Evolutionary conservation across 2,888 invertebrate genomes (phyloP).

Genomic region (Epiperipatus broadwayi): DNA sequence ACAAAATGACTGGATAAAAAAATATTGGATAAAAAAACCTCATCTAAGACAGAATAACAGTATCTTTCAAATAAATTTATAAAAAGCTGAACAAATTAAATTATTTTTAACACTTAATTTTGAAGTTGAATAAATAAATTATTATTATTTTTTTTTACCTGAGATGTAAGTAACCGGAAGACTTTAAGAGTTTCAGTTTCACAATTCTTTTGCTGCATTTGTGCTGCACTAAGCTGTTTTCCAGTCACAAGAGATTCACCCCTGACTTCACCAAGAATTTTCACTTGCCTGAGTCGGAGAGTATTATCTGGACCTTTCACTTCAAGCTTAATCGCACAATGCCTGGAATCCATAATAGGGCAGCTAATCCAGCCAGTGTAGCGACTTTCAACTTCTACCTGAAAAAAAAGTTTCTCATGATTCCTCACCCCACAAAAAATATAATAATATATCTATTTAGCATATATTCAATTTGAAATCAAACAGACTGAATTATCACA

Average conservation of each 20-base stretch:
- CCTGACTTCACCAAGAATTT: slow-evolving; percentile 38
- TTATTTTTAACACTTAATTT: no score
- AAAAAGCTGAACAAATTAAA: not conserved
- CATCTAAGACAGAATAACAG: no score
- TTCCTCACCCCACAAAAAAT: no score
- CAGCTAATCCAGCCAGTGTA: slow-evolving; percentile 79
- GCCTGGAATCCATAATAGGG: slow-evolving; percentile 34
- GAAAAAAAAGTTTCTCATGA: no score
- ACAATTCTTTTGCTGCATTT: slow-evolving; percentile 61
- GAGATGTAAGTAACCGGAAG: slow-evolving; percentile 71
- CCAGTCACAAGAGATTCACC: slow-evolving; percentile 31
- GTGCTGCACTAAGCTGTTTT: slow-evolving; percentile 26
- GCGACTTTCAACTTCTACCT: slow-evolving; percentile 65
- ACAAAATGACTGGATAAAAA: no score
- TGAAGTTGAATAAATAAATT: no score
- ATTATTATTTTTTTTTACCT: no score
- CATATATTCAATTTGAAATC: no score
- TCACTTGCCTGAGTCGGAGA: slow-evolving; percentile 60
- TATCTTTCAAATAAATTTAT: no score
- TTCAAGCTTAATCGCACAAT: slow-evolving; percentile 49
- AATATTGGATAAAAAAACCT: no score
- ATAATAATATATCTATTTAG: slow-evolving; percentile 18
- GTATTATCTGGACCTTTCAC: slow-evolving; percentile 78
- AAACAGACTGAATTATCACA: no score
- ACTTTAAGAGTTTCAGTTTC: slow-evolving; percentile 79